phyloP scores from a whole-genome alignment of 2,888 invertebrate species.

The Lepidonotus clava region DNA sequence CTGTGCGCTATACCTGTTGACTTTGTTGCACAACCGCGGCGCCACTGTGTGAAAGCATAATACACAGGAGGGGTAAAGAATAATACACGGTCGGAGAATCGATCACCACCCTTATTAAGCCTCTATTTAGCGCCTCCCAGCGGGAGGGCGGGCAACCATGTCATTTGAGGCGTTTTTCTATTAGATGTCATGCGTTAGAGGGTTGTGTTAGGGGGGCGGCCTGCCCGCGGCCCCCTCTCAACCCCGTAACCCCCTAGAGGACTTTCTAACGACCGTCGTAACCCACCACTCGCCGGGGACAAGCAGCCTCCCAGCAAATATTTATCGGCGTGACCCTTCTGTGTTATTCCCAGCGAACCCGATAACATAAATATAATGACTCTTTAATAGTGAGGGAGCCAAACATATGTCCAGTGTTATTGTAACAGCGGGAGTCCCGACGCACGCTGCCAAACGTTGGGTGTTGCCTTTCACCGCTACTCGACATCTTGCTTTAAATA shows the following conservation, averaged over 20 bases:
- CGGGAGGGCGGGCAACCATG: not conserved
- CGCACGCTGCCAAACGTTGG: conserved; percentile 23
- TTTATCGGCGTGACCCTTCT: conserved; percentile 31
- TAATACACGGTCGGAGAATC: not conserved
- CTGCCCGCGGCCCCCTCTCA: not conserved
- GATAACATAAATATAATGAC: conserved; percentile 54
- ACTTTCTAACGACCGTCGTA: not conserved
- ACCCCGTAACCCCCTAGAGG: not conserved
- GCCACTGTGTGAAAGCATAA: not conserved
- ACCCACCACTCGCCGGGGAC: conserved; percentile 3
- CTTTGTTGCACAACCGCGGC: not conserved
- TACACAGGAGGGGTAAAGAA: not conserved
- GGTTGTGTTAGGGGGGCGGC: not conserved
- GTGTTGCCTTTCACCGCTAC: conserved; percentile 29
- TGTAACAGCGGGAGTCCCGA: conserved; percentile 7
- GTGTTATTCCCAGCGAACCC: conserved; percentile 37
- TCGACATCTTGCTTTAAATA: conserved; percentile 30
- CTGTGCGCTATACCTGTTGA: not conserved
- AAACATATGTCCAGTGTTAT: conserved; percentile 46
- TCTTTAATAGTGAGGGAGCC: conserved; percentile 45
- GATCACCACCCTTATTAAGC: conserved; percentile 31
- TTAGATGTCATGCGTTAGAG: conserved; percentile 16
- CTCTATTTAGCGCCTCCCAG: conserved; percentile 23
- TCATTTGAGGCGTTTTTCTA: not conserved
- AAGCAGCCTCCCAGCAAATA: conserved; percentile 31